Percentiles rank a stretch among this genome's conserved stretches.
Conservation (phyloP, 2,113 vertebrate genomes). For the Condylura cristata region DNA sequence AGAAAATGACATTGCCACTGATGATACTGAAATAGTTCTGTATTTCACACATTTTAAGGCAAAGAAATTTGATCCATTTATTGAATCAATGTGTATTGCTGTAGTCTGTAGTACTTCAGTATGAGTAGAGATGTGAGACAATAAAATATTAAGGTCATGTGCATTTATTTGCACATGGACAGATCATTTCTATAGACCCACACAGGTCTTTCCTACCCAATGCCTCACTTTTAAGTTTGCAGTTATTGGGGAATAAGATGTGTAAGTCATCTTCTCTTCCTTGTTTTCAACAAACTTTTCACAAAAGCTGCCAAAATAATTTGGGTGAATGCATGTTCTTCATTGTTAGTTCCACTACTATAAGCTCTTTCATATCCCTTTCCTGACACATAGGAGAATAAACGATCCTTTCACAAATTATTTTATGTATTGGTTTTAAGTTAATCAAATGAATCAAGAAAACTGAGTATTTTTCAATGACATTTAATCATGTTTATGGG, state of each 20-base stretch:
- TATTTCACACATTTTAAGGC: not conserved
- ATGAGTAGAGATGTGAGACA: not conserved
- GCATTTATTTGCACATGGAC: not conserved
- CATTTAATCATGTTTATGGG: constrained; percentile 23
- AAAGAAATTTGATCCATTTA: not conserved
- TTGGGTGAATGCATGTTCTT: not conserved
- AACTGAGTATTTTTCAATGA: constrained; percentile 30
- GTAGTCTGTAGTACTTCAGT: not conserved
- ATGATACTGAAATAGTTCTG: not conserved
- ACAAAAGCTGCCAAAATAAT: constrained; percentile 61
- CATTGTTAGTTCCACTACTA: not conserved
- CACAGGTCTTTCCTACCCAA: not conserved
- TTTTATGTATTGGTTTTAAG: constrained; percentile 44
- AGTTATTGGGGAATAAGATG: constrained; percentile 10
- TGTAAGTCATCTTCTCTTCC: not conserved
- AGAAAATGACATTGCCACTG: not conserved
- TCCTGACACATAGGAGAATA: constrained; percentile 63
- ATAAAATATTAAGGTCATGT: not conserved
- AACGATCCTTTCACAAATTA: constrained; percentile 18
- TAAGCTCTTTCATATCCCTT: constrained; percentile 8
- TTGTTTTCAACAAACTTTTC: constrained; percentile 34
- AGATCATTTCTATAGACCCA: not conserved
- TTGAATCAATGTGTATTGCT: not conserved
- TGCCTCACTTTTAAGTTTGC: not conserved
- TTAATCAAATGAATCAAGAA: constrained; percentile 38